These are phyloP conservation scores for Salmo trutta DNA, from an alignment of 2,797 vertebrate species.

Conservation along the genomic window DNA sequence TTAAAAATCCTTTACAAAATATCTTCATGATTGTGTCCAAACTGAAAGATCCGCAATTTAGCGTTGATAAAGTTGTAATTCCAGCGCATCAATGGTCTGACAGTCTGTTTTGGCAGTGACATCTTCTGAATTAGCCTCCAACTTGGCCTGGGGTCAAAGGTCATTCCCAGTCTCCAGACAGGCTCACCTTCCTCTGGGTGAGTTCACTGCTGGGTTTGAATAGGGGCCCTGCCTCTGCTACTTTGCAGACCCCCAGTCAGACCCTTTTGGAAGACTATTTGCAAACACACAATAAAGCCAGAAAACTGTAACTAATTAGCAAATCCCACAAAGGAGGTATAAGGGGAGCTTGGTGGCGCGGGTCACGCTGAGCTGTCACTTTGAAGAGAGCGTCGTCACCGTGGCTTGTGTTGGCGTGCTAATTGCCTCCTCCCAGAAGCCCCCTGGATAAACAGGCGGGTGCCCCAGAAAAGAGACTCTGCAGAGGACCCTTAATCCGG, in stretches of 20 bases:
- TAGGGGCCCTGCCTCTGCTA: background rate
- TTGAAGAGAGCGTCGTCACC: conserved; percentile 15
- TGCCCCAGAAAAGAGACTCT: background rate
- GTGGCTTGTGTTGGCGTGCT: conserved; percentile 40
- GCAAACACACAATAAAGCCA: conserved; percentile 2
- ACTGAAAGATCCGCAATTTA: background rate
- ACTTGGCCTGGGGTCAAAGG: background rate
- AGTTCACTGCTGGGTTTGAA: background rate
- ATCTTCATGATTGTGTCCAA: background rate
- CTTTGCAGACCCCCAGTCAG: background rate
- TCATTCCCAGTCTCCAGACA: background rate
- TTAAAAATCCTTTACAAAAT: background rate
- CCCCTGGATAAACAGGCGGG: conserved; percentile 33
- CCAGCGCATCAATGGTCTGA: background rate
- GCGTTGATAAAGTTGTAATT: background rate
- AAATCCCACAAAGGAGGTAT: background rate
- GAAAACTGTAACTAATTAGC: conserved; percentile 6
- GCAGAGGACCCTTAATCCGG: background rate
- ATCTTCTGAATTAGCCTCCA: background rate
- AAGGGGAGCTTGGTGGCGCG: background rate
- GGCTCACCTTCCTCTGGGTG: background rate
- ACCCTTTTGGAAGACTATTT: background rate
- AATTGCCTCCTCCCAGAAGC: conserved; percentile 44
- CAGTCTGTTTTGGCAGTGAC: background rate
- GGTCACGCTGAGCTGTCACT: conserved; percentile 20